These are phyloP conservation scores for Danaus chrysippus DNA, from an alignment of 2,888 invertebrate genomes.

Conservation along the genomic window DNA sequence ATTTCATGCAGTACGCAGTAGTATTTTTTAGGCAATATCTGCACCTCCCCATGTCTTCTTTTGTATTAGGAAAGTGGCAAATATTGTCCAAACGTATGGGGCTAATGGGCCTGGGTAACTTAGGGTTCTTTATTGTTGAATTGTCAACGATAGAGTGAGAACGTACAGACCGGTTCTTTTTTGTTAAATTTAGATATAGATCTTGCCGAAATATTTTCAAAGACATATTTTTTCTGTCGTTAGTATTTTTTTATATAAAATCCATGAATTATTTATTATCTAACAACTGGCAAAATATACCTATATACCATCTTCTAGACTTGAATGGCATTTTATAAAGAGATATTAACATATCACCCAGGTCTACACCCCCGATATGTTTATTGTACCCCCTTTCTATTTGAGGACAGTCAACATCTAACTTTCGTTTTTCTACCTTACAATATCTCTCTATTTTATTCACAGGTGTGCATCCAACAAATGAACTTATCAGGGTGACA, in stretches of 20 bases:
- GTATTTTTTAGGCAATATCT: constrained; percentile 27
- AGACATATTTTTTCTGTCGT: constrained; percentile 19
- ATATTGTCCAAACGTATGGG: constrained; percentile 29
- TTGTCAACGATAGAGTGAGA: constrained; percentile 21
- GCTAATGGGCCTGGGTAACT: constrained; percentile 23
- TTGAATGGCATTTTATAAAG: constrained; percentile 38
- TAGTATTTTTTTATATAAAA: constrained; percentile 15
- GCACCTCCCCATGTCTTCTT: constrained; percentile 27
- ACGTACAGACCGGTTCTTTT: constrained; percentile 23
- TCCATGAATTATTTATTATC: constrained; percentile 37
- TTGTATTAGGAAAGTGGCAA: constrained; percentile 25
- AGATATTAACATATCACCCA: constrained; percentile 40
- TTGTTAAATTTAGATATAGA: constrained; percentile 24
- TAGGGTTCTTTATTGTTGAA: constrained; percentile 24
- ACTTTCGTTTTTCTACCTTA: constrained; percentile 35
- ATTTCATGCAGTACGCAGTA: constrained; percentile 25
- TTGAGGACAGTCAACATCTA: constrained; percentile 42
- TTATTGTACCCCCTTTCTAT: constrained; percentile 42
- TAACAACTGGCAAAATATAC: constrained; percentile 38
- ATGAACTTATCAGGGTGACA: constrained; percentile 40
- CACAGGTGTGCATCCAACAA: constrained; percentile 36
- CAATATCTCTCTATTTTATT: constrained; percentile 38
- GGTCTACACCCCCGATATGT: constrained; percentile 45
- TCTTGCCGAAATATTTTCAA: constrained; percentile 27
- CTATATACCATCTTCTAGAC: constrained; percentile 40